Conservation (phyloP, 2,113 vertebrate species). For the Apodemus speciosus region DNA sequence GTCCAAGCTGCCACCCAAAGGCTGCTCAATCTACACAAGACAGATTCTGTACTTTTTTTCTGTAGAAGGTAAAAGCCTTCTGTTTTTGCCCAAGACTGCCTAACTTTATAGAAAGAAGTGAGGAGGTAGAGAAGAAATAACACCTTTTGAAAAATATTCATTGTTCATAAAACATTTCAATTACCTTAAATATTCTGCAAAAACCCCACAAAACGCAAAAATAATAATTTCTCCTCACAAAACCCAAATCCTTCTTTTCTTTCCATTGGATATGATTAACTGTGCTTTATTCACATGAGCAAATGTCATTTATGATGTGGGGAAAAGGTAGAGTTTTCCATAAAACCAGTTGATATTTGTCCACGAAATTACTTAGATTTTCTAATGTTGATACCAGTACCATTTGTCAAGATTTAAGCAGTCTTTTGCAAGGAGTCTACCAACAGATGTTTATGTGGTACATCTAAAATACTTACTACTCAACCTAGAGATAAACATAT, state of each 20-base stretch:
- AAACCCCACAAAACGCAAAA: background rate
- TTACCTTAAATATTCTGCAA: slow-evolving; percentile 48
- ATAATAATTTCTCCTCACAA: slow-evolving; percentile 45
- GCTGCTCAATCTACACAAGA: background rate
- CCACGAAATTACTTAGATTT: slow-evolving; percentile 12
- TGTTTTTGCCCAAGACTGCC: background rate
- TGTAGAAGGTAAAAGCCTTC: background rate
- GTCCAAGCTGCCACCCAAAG: background rate
- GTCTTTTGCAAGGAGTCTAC: slow-evolving; percentile 30
- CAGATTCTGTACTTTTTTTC: background rate
- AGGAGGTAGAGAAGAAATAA: background rate
- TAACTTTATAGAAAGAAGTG: background rate
- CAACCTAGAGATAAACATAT: background rate
- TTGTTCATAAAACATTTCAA: slow-evolving; percentile 29
- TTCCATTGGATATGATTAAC: slow-evolving; percentile 57
- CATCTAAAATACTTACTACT: background rate
- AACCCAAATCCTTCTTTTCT: slow-evolving; percentile 47
- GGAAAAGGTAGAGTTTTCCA: slow-evolving; percentile 23
- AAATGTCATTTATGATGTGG: slow-evolving; percentile 26
- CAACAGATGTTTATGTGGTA: background rate
- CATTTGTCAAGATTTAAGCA: slow-evolving; percentile 19
- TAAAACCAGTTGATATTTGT: slow-evolving; percentile 48
- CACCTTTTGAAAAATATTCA: slow-evolving; percentile 18
- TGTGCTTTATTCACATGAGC: slow-evolving; percentile 34
- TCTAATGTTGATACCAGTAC: slow-evolving; percentile 4